phyloP scores from a whole-genome alignment of 2,797 vertebrate genomes.

The Phoebastria nigripes region DNA sequence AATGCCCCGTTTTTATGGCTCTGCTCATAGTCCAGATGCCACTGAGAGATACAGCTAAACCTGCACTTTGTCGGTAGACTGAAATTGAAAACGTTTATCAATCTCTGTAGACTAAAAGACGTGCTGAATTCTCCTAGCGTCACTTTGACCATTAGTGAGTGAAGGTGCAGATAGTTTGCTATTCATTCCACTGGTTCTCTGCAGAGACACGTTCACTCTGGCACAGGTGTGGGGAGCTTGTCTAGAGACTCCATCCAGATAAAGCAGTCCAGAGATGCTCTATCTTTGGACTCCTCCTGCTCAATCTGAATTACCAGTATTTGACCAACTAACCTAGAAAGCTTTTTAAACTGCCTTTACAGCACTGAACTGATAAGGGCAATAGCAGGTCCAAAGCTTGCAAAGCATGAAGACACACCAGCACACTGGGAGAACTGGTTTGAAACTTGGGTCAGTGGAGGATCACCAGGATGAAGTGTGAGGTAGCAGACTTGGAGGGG shows the following conservation, averaged over 20 bases:
- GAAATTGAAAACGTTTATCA: slow-evolving; percentile 57
- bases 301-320: background rate
- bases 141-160: background rate
- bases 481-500: background rate
- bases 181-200: background rate
- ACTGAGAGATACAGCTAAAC: slow-evolving; percentile 58
- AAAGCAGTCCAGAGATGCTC: background rate
- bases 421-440: background rate
- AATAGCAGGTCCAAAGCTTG: background rate
- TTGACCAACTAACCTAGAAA: background rate
- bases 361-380: background rate
- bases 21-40: slow-evolving; percentile 52
- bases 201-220: background rate
- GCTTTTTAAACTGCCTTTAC: background rate
- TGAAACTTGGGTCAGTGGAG: background rate
- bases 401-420: background rate
- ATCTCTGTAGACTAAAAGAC: slow-evolving; percentile 38
- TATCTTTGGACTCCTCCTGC: background rate
- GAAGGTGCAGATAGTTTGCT: slow-evolving; percentile 22
- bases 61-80: slow-evolving; percentile 27
- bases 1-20: slow-evolving; percentile 40
- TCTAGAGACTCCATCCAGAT: background rate
- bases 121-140: background rate
- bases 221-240: background rate
- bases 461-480: background rate